A percentile compares a stretch with the other conserved stretches of the same genome.
These are phyloP conservation scores for Kryptolebias marmoratus DNA, from an alignment of 2,113 vertebrate species.

Conservation along the genomic window DNA sequence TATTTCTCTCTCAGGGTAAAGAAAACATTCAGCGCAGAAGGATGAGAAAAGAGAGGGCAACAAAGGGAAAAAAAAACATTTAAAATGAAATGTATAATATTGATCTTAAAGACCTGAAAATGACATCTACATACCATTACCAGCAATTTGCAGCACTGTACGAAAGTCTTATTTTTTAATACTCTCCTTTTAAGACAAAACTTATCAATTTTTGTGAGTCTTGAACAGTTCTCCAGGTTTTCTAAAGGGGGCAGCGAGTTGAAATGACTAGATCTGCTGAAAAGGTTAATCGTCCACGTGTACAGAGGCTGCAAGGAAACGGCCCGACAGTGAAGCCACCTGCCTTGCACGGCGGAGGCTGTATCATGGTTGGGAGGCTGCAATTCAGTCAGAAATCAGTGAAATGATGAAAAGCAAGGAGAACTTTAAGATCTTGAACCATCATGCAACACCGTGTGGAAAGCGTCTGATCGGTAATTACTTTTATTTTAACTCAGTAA, in stretches of 20 bases:
- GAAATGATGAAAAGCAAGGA: too few species aligned
- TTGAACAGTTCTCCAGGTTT: background rate
- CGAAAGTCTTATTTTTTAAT: background rate
- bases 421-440: background rate
- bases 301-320: background rate
- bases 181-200: background rate
- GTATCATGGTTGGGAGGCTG: background rate
- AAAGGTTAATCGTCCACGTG: too few species aligned
- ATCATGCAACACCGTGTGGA: background rate
- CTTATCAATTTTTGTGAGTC: too few species aligned
- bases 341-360: background rate
- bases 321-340: background rate
- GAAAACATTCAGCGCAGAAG: constrained; percentile 64
- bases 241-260: background rate
- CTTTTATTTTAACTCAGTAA: too few species aligned
- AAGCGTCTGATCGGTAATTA: background rate
- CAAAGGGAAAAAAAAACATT: constrained; percentile 57
- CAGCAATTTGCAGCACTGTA: constrained; percentile 43
- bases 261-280: too few species aligned
- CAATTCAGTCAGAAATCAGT: background rate
- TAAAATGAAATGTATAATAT: constrained; percentile 51
- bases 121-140: constrained; percentile 43
- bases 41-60: constrained; percentile 48
- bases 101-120: constrained; percentile 39
- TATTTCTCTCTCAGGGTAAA: constrained; percentile 71